phyloP scores from a whole-genome alignment of 2,113 vertebrate species.

The Pongo pygmaeus region DNA sequence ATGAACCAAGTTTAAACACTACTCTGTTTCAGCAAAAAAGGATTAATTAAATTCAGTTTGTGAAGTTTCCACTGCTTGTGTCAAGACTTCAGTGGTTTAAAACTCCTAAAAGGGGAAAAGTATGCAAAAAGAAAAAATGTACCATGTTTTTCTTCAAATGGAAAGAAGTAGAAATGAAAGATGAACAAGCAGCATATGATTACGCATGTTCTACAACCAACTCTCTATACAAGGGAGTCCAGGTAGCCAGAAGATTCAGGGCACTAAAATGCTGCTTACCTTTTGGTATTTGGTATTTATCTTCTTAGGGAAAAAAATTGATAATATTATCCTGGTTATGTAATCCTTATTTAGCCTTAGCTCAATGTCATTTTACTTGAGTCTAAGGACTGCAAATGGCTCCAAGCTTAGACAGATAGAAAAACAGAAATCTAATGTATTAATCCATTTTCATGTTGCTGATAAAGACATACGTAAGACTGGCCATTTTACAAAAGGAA shows the following conservation, averaged over 20 bases:
- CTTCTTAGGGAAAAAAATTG: not conserved
- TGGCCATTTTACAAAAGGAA: too few relatives aligned
- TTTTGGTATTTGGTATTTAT: not conserved
- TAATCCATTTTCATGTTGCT: too few relatives aligned
- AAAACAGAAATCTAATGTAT: not conserved
- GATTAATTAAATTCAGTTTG: constrained; percentile 57
- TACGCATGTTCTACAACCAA: not conserved
- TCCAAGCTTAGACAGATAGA: not conserved
- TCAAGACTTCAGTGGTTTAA: constrained; percentile 12
- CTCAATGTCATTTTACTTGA: not conserved
- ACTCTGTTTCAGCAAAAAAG: constrained; percentile 39
- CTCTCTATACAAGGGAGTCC: too few relatives aligned
- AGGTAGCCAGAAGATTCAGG: not conserved
- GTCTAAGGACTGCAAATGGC: not conserved
- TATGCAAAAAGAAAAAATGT: not conserved
- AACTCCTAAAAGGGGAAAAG: not conserved
- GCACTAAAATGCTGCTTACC: not conserved
- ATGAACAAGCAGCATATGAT: not conserved
- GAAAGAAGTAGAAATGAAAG: not conserved
- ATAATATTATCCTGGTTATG: not conserved
- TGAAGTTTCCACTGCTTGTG: not conserved
- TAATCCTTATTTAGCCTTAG: not conserved
- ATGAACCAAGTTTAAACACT: constrained; percentile 28
- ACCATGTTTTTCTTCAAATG: not conserved
- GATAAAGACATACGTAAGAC: too few relatives aligned